A percentile compares a stretch with the other conserved stretches of the same genome.
phyloP scores from a whole-genome alignment of 2,113 vertebrate genomes.

The Sprattus sprattus region DNA sequence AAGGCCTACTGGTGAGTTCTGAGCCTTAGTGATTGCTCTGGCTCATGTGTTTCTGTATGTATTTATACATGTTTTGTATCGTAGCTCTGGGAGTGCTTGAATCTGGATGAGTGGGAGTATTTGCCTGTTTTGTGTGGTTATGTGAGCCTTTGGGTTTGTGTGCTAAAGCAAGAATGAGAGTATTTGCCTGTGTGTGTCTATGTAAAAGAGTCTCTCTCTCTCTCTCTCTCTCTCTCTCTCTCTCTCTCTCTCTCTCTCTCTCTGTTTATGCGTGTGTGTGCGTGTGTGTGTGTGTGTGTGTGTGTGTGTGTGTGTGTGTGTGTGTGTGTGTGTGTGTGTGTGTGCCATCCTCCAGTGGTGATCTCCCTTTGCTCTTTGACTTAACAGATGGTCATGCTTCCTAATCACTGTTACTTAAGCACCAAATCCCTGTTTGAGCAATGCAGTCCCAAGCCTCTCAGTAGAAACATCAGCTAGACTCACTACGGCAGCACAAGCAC shows the following conservation, averaged over 20 bases:
- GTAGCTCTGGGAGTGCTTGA: neutral
- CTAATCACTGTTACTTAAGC: conserved; percentile 47
- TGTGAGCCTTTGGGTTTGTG: too few species aligned
- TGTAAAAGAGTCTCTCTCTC: neutral
- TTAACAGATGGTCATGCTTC: conserved; percentile 46
- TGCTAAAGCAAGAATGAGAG: too few species aligned
- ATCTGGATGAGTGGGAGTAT: too few species aligned
- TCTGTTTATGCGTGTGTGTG: neutral
- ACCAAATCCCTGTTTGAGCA: conserved; percentile 44
- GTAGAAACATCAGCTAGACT: neutral
- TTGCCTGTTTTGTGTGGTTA: neutral
- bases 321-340: conserved; percentile 8
- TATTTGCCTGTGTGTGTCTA: neutral
- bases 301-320: conserved; percentile 12
- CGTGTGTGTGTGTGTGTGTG: neutral
- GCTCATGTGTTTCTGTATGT: neutral
- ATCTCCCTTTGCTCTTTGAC: conserved; percentile 7
- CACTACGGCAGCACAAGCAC: neutral
- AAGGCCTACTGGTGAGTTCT: neutral
- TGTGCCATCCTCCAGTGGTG: neutral
- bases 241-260: neutral
- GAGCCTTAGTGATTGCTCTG: neutral
- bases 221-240: neutral
- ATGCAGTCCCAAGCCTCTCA: conserved; percentile 22
- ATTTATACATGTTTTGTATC: neutral